A percentile compares a stretch with the other conserved stretches of the same genome.
phyloP scores from a whole-genome alignment of 2,113 vertebrate genomes.

The Neolamprologus falcicula region DNA sequence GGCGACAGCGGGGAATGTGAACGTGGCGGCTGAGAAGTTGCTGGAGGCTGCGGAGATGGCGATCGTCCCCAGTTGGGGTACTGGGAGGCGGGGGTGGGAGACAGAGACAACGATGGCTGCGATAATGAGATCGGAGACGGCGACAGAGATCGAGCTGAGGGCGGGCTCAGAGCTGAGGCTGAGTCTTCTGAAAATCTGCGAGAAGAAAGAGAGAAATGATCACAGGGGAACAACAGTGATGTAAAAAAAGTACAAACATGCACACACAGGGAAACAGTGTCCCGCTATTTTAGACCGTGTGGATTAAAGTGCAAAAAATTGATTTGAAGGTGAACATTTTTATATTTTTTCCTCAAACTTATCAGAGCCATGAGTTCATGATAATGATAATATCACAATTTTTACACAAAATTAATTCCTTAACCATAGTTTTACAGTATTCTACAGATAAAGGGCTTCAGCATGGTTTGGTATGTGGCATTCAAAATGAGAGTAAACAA shows the following conservation, averaged over 20 bases:
- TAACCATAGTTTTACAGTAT: neutral
- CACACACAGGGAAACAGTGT: neutral
- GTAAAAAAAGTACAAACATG: neutral
- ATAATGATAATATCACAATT: neutral
- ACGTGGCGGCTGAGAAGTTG: constrained; percentile 70
- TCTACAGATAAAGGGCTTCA: neutral
- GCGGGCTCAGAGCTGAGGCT: constrained; percentile 76
- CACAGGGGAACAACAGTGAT: neutral
- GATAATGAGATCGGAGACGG: constrained; percentile 70
- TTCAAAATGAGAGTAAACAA: neutral
- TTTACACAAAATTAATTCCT: neutral
- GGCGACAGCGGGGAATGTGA: constrained; percentile 76
- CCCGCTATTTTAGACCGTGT: neutral
- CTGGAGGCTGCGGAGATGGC: constrained; percentile 73
- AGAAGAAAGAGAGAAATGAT: neutral
- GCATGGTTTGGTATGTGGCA: neutral
- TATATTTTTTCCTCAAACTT: neutral
- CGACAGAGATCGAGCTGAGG: constrained; percentile 72
- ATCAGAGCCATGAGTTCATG: neutral
- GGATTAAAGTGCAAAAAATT: neutral
- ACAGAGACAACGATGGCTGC: constrained; percentile 72
- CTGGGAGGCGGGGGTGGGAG: constrained; percentile 63
- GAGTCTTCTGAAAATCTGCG: constrained; percentile 82
- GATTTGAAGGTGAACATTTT: neutral
- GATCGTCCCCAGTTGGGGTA: constrained; percentile 71